These are phyloP conservation scores for Upupa epops DNA, from an alignment of 2,113 vertebrate species.

Conservation along the genomic window DNA sequence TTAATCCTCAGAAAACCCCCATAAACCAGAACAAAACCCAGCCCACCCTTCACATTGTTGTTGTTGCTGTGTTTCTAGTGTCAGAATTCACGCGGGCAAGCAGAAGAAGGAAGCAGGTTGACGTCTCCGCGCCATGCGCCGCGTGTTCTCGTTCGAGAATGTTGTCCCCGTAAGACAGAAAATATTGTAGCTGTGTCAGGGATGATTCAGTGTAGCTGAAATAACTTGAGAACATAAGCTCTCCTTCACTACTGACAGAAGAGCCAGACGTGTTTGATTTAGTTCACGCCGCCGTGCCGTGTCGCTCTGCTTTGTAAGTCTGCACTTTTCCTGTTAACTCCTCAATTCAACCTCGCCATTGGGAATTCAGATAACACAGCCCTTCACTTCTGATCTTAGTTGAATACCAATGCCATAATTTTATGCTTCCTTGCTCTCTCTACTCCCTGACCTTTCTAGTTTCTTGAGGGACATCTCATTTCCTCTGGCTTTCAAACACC, in stretches of 20 bases:
- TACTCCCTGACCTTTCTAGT: conserved; percentile 53
- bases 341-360: conserved; percentile 35
- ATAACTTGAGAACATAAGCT: conserved; percentile 46
- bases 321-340: conserved; percentile 42
- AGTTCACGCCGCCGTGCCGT: neutral
- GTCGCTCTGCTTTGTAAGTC: conserved; percentile 26
- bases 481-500: conserved; percentile 57
- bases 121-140: neutral
- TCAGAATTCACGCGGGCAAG: neutral
- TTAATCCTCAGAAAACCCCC: neutral
- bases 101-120: neutral
- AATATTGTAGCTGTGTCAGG: conserved; percentile 15
- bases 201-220: conserved; percentile 41
- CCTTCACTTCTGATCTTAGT: conserved; percentile 49
- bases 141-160: neutral
- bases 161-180: neutral
- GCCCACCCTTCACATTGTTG: neutral
- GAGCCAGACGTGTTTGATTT: conserved; percentile 27
- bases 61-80: neutral
- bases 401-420: conserved; percentile 69
- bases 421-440: conserved; percentile 48
- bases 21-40: too few relatives aligned
- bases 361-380: conserved; percentile 59
- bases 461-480: conserved; percentile 64
- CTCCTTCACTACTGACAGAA: conserved; percentile 27